These are phyloP conservation scores for Drosophila austrosaltans DNA, from an alignment of 2,888 invertebrate species.

Conservation along the genomic window DNA sequence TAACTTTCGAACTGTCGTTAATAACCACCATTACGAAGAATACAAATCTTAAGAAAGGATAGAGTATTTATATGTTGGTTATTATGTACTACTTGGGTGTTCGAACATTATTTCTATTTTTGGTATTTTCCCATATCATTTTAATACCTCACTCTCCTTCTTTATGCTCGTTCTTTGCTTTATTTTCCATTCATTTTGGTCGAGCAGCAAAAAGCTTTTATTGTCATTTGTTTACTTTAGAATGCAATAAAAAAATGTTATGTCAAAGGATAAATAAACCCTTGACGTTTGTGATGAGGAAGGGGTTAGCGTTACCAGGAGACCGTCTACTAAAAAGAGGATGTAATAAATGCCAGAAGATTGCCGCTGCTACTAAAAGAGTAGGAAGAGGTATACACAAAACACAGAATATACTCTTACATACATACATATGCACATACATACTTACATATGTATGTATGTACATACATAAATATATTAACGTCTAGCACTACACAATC, in stretches of 20 bases:
- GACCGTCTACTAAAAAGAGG: neutral
- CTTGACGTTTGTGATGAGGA: conserved; percentile 5
- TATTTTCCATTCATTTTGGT: conserved; percentile 21
- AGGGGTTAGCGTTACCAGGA: neutral
- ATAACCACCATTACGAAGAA: too few species aligned
- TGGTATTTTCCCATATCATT: conserved; percentile 31
- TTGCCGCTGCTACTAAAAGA: neutral
- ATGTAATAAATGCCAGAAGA: conserved; percentile 28
- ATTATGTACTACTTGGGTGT: neutral
- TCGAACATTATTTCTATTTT: conserved; percentile 11
- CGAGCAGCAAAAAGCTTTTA: conserved; percentile 46
- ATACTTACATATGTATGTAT: neutral
- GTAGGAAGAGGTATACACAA: neutral
- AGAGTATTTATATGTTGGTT: neutral
- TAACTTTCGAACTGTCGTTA: too few species aligned
- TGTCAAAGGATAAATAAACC: conserved; percentile 57
- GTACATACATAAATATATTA: neutral
- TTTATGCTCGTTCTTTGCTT: conserved; percentile 6
- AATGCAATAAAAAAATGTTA: conserved; percentile 64
- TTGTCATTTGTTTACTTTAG: conserved; percentile 58
- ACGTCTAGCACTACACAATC: neutral
- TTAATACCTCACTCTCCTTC: conserved; percentile 27
- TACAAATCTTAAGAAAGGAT: neutral
- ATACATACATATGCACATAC: neutral
- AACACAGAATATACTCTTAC: neutral